These are phyloP conservation scores for Bombus affinis DNA, from an alignment of 1,140 invertebrate species.

Conservation along the genomic window DNA sequence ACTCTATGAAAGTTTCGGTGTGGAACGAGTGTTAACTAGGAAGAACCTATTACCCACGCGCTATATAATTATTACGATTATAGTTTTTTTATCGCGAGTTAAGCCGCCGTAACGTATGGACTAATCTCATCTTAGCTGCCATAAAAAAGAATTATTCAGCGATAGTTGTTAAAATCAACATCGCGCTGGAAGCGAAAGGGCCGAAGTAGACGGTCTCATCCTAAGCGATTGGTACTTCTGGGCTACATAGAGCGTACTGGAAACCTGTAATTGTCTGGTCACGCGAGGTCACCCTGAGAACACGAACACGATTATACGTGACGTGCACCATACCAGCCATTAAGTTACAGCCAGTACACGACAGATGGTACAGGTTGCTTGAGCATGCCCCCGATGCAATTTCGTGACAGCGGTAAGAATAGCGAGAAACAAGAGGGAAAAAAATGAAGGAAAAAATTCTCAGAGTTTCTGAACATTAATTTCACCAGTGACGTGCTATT, in stretches of 20 bases:
- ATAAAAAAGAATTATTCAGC: neutral
- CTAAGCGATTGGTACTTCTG: conserved; percentile 62
- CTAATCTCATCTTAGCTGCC: neutral
- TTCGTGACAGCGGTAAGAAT: conserved; percentile 55
- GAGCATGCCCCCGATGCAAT: conserved; percentile 48
- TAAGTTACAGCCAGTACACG: conserved; percentile 58
- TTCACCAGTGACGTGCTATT: neutral
- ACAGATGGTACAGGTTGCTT: conserved; percentile 64
- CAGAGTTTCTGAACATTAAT: conserved; percentile 19
- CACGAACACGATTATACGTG: conserved; percentile 69
- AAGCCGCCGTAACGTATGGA: too few relatives aligned
- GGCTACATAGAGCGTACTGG: conserved; percentile 52
- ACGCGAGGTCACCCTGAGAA: conserved; percentile 67
- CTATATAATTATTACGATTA: neutral
- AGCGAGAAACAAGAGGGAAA: neutral
- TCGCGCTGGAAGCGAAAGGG: neutral
- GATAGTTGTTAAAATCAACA: conserved; percentile 37
- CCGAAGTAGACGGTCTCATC: conserved; percentile 38
- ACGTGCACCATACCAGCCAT: conserved; percentile 62
- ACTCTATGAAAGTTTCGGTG: neutral
- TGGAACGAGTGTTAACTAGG: conserved; percentile 14
- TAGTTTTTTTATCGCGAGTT: neutral
- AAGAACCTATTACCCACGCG: neutral
- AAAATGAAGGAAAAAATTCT: conserved; percentile 12
- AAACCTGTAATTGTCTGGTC: conserved; percentile 68